Conservation (phyloP, 1,140 invertebrate species). For the Trichonephila clavipes region DNA sequence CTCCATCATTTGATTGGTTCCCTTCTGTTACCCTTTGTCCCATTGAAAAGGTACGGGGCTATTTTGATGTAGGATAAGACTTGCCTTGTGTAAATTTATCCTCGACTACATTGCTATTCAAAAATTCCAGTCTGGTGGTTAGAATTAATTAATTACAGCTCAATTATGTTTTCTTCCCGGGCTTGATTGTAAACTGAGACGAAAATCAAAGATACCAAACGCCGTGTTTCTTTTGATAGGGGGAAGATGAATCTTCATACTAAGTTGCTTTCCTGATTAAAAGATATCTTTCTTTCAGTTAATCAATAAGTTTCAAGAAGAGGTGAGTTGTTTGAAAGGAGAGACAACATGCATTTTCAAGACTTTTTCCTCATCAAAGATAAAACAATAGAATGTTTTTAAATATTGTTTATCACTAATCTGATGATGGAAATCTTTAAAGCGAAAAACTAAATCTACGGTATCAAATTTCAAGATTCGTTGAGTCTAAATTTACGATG, state of each 20-base stretch:
- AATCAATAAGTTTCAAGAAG: neutral
- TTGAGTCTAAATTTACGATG: too few relatives aligned
- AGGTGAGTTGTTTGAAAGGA: too few relatives aligned
- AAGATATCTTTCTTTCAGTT: neutral
- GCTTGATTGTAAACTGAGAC: conserved; percentile 1
- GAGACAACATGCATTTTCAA: too few relatives aligned
- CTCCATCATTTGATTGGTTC: conserved; percentile 13
- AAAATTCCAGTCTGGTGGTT: conserved; percentile 4
- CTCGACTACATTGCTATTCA: neutral
- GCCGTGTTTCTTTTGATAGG: neutral
- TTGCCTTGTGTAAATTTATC: conserved; percentile 31
- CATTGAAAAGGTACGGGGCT: neutral
- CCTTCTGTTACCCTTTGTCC: conserved; percentile 14
- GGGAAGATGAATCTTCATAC: neutral
- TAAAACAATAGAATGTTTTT: too few relatives aligned
- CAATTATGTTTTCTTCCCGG: conserved; percentile 33
- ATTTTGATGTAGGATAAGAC: neutral
- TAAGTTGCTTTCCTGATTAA: neutral
- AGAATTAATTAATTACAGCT: conserved; percentile 35
- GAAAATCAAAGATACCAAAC: conserved; percentile 19
- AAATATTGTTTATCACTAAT: too few relatives aligned
- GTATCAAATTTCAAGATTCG: too few relatives aligned
- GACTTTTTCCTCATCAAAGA: too few relatives aligned
- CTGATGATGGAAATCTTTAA: too few relatives aligned
- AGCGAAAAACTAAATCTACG: too few relatives aligned